A percentile compares a stretch with the other conserved stretches of the same genome.
These are phyloP conservation scores for Villa cingulata DNA, from an alignment of 2,888 invertebrate genomes.

Conservation along the genomic window DNA sequence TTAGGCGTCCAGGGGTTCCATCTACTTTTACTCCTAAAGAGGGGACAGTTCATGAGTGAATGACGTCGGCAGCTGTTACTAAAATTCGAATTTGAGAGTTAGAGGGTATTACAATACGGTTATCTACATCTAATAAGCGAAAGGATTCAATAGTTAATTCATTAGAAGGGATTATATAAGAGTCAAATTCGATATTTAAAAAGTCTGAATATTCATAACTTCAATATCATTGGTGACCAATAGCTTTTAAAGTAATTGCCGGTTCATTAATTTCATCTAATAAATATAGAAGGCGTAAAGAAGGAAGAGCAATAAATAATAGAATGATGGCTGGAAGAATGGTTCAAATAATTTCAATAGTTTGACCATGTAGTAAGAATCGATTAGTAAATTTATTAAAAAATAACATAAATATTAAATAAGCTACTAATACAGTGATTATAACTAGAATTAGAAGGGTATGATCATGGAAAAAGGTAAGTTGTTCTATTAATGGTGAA, in stretches of 20 bases:
- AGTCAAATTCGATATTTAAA: constrained; percentile 45
- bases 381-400: constrained; percentile 45
- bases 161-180: constrained; percentile 43
- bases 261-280: constrained; percentile 48
- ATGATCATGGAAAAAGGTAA: constrained; percentile 50
- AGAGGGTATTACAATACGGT: constrained; percentile 44
- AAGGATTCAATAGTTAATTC: constrained; percentile 36
- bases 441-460: constrained; percentile 46
- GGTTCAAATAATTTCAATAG: constrained; percentile 52
- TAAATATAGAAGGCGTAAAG: constrained; percentile 45
- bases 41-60: constrained; percentile 53
- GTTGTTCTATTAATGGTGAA: constrained; percentile 52
- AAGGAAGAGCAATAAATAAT: constrained; percentile 49
- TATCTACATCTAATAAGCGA: constrained; percentile 50
- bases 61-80: constrained; percentile 48
- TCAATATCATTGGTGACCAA: constrained; percentile 55
- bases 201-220: constrained; percentile 54
- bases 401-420: constrained; percentile 42
- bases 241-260: constrained; percentile 44
- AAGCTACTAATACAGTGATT: constrained; percentile 46
- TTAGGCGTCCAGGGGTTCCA: constrained; percentile 49
- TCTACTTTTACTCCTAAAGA: constrained; percentile 50
- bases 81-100: constrained; percentile 49
- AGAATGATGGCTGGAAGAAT: constrained; percentile 45
- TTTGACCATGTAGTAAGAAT: constrained; percentile 43